Evolutionary conservation across 2,888 invertebrate species (phyloP).

Genomic region (Phaedon cochleariae): DNA sequence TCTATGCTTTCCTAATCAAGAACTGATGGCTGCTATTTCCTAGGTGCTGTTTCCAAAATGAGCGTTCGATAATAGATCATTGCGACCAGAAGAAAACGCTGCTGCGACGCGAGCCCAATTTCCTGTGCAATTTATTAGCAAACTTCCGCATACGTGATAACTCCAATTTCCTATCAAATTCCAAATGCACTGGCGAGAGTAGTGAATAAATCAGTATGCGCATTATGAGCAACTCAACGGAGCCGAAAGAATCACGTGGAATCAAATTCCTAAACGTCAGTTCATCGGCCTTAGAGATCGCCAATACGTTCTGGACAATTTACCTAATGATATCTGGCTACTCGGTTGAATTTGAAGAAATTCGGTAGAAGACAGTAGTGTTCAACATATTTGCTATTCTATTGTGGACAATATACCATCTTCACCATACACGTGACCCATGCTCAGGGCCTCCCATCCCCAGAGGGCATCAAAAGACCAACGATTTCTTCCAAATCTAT

Average conservation of each 20-base stretch:
- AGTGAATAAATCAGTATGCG: conserved; percentile 32
- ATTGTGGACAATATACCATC: too few species aligned
- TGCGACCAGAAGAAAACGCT: conserved; percentile 12
- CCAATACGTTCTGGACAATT: too few species aligned
- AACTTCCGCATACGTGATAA: conserved; percentile 39
- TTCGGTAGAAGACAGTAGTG: too few species aligned
- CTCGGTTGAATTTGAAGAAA: too few species aligned
- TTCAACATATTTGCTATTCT: too few species aligned
- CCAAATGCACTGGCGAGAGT: conserved; percentile 36
- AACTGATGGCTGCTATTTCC: background rate
- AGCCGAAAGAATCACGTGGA: conserved; percentile 30
- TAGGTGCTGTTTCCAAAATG: background rate
- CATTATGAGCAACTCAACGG: conserved; percentile 14
- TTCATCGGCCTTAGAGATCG: too few species aligned
- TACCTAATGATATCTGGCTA: too few species aligned
- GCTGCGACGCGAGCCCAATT: conserved; percentile 22
- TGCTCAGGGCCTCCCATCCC: too few species aligned
- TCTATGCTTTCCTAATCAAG: too few species aligned
- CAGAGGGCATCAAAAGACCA: too few species aligned
- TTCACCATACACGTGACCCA: too few species aligned
- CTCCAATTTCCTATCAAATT: conserved; percentile 41
- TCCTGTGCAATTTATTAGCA: conserved; percentile 35
- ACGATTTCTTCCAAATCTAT: too few species aligned
- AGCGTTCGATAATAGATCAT: conserved; percentile 18
- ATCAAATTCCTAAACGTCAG: conserved; percentile 20